Evolutionary conservation across 2,888 invertebrate genomes (phyloP), one percentile per base, ranked within the genome.

Genomic region (Endotricha flammealis): DNA sequence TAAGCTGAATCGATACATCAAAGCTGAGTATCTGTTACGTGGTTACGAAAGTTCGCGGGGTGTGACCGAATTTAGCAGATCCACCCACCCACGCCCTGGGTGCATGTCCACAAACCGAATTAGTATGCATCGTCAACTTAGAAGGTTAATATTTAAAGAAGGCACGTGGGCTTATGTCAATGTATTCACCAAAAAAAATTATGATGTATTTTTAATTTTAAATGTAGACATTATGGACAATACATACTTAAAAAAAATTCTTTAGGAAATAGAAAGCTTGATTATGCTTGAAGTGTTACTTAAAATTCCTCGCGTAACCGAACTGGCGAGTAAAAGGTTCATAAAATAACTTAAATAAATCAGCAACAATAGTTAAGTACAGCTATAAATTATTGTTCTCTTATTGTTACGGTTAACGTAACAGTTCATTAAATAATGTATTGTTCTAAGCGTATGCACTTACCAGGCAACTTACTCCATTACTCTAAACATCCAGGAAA

Each of bases 401-500:
- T 20, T 4, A 20, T 4, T 20, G 32, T 31, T 11, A 7, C 10
- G 7, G 9, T 24, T 14, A 32, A 12, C 10, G 12, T 9, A 32
- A 11, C 11, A 5, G 4, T 24, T 16, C 24, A 24, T 24, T 32
- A 32, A 32, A 12, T 22, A 22, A n/a, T 22, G 16, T 13, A 32
- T 32, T 25, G 11, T 32, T 32, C 14, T 24, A 27, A 23, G 9
- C 29, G 16, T 33, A 35, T 17, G 25, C 13, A 22, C 12, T 31
- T 16, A 22, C 32, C 22, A 40, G 36, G 16, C 27, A 37, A 28
- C 23, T 62, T 61, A 68, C 57, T 71, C 66, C 69, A 72, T 70
- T 70, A 66, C 65, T 65, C 57, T 49, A 62, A 64, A 58, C 64
- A 64, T 65, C 63, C 64, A 74, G 77, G 75, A 78, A 78, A 68